These are phyloP conservation scores for Chrysogorgia sp. DNA, from an alignment of 92 coral and sea anemone species.

Conservation along the genomic window DNA sequence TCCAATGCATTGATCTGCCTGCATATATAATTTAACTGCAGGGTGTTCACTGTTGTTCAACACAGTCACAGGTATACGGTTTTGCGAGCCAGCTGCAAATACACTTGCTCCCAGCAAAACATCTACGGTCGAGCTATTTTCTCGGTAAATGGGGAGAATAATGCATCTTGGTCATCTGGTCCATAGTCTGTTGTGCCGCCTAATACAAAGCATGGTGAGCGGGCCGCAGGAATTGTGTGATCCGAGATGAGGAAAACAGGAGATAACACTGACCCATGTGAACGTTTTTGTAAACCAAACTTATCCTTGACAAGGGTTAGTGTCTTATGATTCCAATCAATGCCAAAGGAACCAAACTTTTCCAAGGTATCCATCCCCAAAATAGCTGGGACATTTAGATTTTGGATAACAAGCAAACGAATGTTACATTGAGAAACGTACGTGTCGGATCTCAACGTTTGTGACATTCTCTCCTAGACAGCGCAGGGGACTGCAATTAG, in stretches of 20 bases:
- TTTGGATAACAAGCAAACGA: conserved; percentile 43
- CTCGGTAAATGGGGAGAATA: conserved; percentile 19
- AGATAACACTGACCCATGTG: conserved; percentile 32
- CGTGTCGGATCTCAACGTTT: conserved; percentile 47
- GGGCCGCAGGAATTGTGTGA: too few species aligned
- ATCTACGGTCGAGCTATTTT: conserved; percentile 32
- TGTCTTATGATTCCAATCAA: conserved; percentile 4
- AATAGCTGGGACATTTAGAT: conserved; percentile 37
- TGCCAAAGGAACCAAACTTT: conserved; percentile 45
- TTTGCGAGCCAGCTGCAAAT: not conserved
- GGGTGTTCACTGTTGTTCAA: conserved; percentile 49
- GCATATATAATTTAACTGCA: conserved; percentile 52
- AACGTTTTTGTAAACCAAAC: not conserved
- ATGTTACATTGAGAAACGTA: conserved; percentile 36
- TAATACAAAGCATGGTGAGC: too few species aligned
- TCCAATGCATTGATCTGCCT: conserved; percentile 42
- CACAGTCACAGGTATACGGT: conserved; percentile 16
- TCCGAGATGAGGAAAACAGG: not conserved
- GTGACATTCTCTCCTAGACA: conserved; percentile 33
- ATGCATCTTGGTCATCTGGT: conserved; percentile 23
- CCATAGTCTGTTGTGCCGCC: conserved; percentile 7
- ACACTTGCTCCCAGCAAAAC: conserved; percentile 22
- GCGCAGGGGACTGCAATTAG: conserved; percentile 40
- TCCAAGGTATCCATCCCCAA: conserved; percentile 35
- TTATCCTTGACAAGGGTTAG: conserved; percentile 1